These are phyloP conservation scores for Galendromus occidentalis DNA, from an alignment of 1,140 invertebrate species.

Conservation along the genomic window DNA sequence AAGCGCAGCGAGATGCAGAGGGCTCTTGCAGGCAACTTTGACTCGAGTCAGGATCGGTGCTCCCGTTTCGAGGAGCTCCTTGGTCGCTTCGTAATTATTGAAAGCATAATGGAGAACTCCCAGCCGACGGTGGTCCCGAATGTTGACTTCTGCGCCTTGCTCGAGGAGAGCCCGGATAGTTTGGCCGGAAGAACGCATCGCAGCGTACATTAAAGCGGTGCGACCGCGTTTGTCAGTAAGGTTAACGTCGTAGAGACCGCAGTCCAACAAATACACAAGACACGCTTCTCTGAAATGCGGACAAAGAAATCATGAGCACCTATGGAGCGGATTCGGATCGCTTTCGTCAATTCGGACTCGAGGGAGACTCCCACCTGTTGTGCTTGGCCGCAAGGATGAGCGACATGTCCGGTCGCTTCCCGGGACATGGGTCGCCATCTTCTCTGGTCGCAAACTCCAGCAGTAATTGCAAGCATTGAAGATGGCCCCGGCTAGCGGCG, in stretches of 20 bases:
- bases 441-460: neutral
- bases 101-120: constrained; percentile 5
- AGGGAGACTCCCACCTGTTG: neutral
- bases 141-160: neutral
- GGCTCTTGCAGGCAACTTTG: neutral
- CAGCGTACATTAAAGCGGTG: constrained; percentile 1
- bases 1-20: neutral
- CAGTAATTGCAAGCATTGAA: neutral
- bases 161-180: neutral
- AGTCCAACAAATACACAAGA: neutral
- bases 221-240: neutral
- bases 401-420: neutral
- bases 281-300: neutral
- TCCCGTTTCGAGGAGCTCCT: neutral
- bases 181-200: neutral
- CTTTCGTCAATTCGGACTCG: no score
- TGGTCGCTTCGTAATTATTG: constrained; percentile 1
- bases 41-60: neutral
- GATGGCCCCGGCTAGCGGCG: neutral
- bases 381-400: neutral
- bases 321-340: no score
- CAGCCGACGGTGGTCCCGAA: neutral
- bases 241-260: constrained; percentile 3
- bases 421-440: neutral
- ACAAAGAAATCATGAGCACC: no score